Conservation (phyloP, 2,888 invertebrate species). For the Tenthredo mesomela region DNA sequence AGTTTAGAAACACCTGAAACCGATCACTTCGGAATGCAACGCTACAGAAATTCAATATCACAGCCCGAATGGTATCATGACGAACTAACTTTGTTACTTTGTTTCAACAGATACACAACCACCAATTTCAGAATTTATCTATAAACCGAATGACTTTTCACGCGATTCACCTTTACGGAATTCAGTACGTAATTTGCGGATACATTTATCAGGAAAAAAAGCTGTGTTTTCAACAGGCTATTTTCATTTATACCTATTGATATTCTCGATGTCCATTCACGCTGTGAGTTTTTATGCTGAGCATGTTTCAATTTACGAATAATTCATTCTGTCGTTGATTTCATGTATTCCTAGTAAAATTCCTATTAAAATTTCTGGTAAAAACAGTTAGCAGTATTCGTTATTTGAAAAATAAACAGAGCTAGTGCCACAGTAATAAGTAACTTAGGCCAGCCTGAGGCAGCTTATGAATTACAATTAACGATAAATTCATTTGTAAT, state of each 20-base stretch:
- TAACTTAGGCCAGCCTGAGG: slow-evolving; percentile 11
- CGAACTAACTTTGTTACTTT: background rate
- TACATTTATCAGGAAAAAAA: background rate
- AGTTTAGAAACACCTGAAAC: background rate
- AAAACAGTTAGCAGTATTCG: background rate
- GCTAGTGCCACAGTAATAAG: background rate
- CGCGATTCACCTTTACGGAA: background rate
- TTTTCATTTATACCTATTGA: background rate
- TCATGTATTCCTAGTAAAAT: background rate
- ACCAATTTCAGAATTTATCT: background rate
- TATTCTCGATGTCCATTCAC: background rate
- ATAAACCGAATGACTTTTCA: background rate
- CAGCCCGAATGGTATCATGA: background rate
- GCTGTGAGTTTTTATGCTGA: background rate
- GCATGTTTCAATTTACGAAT: background rate
- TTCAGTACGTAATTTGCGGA: background rate
- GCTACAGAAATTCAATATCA: background rate
- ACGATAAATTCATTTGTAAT: background rate
- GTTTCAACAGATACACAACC: background rate
- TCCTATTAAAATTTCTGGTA: background rate
- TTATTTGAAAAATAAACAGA: slow-evolving; percentile 8
- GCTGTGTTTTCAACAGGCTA: background rate
- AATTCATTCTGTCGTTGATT: background rate
- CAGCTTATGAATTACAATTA: background rate
- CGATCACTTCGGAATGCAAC: slow-evolving; percentile 1